Conservation (phyloP, 2,113 vertebrate species). For the Pedetes capensis region DNA sequence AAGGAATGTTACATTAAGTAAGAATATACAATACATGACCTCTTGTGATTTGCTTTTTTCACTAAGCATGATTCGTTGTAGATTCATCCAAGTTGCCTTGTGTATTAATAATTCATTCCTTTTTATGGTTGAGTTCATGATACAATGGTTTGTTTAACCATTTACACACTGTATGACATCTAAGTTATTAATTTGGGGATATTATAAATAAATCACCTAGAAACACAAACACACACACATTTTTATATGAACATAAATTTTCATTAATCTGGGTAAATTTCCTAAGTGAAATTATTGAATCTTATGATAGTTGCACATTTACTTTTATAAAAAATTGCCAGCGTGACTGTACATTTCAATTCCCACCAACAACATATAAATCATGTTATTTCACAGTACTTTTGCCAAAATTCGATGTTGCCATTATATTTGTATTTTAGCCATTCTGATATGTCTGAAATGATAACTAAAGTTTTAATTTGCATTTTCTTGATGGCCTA, state of each 20-base stretch:
- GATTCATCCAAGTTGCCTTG: neutral
- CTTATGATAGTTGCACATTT: neutral
- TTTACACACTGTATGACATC: neutral
- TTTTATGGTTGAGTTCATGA: neutral
- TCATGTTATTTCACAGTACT: neutral
- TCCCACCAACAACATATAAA: neutral
- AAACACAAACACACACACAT: neutral
- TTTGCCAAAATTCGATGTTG: neutral
- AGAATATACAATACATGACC: neutral
- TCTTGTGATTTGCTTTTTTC: neutral
- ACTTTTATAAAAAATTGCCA: neutral
- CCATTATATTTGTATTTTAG: neutral
- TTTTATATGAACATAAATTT: neutral
- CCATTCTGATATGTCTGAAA: neutral
- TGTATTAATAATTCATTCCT: neutral
- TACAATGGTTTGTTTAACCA: neutral
- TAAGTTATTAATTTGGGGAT: neutral
- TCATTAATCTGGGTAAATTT: neutral
- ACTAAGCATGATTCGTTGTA: neutral
- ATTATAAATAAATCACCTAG: neutral
- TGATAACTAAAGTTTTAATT: neutral
- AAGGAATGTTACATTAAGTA: neutral
- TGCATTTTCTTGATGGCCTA: neutral
- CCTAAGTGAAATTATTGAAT: neutral
- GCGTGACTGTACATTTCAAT: neutral